Evolutionary conservation across 2,113 vertebrate species (phyloP).

Genomic region (Psammodynastes pulverulentus): DNA sequence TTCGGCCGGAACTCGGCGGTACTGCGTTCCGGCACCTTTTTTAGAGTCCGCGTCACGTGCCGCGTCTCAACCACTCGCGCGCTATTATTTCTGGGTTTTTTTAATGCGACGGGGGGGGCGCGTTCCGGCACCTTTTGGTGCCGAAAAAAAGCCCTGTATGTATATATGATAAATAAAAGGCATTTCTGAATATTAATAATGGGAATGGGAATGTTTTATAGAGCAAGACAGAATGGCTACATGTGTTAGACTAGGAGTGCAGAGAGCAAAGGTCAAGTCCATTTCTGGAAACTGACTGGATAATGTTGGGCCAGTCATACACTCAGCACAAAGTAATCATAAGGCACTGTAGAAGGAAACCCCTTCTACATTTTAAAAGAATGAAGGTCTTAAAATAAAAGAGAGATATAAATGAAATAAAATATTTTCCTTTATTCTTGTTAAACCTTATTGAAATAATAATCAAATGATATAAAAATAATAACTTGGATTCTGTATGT

Average conservation of each 20-base stretch:
- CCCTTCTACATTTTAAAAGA: background rate
- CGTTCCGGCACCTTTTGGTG: no score
- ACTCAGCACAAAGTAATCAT: background rate
- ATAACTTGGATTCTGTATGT: background rate
- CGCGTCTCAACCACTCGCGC: no score
- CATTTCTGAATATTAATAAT: background rate
- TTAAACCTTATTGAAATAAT: background rate
- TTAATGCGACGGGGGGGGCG: no score
- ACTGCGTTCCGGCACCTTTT: no score
- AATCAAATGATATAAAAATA: background rate
- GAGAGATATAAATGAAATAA: background rate
- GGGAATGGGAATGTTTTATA: background rate
- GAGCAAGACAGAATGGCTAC: background rate
- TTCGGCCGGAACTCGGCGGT: no score
- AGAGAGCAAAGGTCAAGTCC: background rate
- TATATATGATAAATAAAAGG: constrained; percentile 8
- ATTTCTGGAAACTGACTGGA: background rate
- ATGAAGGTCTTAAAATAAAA: background rate
- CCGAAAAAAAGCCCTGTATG: no score
- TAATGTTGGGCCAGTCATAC: background rate
- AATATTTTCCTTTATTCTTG: background rate
- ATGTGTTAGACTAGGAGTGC: background rate
- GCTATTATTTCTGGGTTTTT: no score
- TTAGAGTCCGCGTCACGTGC: no score
- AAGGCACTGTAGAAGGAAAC: background rate